phyloP scores from a whole-genome alignment of 2,888 invertebrate genomes.

The Formica aserva region DNA sequence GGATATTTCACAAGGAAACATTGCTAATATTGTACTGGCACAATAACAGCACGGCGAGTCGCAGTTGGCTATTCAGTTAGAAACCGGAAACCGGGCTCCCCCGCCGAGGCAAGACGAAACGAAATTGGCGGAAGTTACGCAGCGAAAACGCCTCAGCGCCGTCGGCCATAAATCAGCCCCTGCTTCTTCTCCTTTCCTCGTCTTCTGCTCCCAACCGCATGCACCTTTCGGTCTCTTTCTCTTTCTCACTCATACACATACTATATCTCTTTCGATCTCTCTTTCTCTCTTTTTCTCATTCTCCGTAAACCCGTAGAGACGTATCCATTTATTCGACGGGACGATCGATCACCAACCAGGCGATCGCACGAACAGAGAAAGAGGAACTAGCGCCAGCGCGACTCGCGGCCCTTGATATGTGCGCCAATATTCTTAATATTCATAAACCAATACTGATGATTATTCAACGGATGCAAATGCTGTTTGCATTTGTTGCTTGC shows the following conservation, averaged over 20 bases:
- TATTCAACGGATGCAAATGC: constrained; percentile 56
- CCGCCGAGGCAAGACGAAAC: constrained; percentile 69
- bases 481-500: constrained; percentile 19
- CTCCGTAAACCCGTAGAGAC: constrained; percentile 46
- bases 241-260: not conserved
- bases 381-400: constrained; percentile 21
- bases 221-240: not conserved
- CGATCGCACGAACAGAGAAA: constrained; percentile 25
- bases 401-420: constrained; percentile 43
- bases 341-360: constrained; percentile 61
- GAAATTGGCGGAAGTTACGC: constrained; percentile 76
- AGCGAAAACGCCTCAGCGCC: constrained; percentile 71
- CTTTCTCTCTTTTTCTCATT: constrained; percentile 17
- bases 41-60: constrained; percentile 40
- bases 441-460: constrained; percentile 57
- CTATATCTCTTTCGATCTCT: not conserved
- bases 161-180: constrained; percentile 72
- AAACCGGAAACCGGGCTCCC: constrained; percentile 65
- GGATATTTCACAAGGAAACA: constrained; percentile 35
- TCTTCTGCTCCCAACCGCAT: not conserved
- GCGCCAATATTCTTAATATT: constrained; percentile 51
- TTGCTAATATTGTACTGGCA: constrained; percentile 23
- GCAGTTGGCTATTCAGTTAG: constrained; percentile 56
- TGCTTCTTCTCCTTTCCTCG: constrained; percentile 3
- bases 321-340: constrained; percentile 67